A percentile compares a stretch with the other conserved stretches of the same genome.
phyloP scores from a whole-genome alignment of 1,140 invertebrate genomes.

The Heliothis virescens region DNA sequence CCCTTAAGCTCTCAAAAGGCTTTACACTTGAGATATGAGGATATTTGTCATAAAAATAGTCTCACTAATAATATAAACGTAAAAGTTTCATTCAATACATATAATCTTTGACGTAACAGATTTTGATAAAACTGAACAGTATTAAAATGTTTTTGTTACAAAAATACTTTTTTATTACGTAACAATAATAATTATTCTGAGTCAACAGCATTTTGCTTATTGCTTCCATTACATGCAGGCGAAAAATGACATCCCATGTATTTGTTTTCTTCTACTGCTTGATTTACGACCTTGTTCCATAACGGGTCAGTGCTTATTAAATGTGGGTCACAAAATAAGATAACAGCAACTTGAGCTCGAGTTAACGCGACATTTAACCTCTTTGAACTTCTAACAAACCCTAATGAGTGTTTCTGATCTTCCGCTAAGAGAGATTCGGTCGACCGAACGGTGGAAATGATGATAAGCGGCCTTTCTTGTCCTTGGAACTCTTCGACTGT shows the following conservation, averaged over 20 bases:
- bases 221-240: background rate
- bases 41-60: too few species aligned
- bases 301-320: constrained; percentile 89
- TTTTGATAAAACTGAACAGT: too few species aligned
- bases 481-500: constrained; percentile 99
- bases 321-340: constrained; percentile 94
- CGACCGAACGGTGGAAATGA: constrained; percentile 95
- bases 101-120: too few species aligned
- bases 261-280: constrained; percentile 88
- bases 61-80: too few species aligned
- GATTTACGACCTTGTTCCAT: constrained; percentile 90
- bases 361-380: constrained; percentile 96
- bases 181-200: too few species aligned
- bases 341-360: constrained; percentile 91
- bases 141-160: too few species aligned
- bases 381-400: constrained; percentile 92
- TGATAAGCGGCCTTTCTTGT: constrained; percentile 94
- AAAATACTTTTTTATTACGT: too few species aligned
- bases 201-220: background rate
- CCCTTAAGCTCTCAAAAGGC: too few species aligned
- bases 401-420: constrained; percentile 89
- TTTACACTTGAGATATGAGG: too few species aligned
- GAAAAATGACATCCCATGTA: constrained; percentile 88
- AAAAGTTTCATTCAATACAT: too few species aligned
- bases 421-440: constrained; percentile 73